Percentiles rank a stretch among this genome's conserved stretches.
Conservation (phyloP, 2,113 vertebrate species). For the Xiphophorus hellerii region DNA sequence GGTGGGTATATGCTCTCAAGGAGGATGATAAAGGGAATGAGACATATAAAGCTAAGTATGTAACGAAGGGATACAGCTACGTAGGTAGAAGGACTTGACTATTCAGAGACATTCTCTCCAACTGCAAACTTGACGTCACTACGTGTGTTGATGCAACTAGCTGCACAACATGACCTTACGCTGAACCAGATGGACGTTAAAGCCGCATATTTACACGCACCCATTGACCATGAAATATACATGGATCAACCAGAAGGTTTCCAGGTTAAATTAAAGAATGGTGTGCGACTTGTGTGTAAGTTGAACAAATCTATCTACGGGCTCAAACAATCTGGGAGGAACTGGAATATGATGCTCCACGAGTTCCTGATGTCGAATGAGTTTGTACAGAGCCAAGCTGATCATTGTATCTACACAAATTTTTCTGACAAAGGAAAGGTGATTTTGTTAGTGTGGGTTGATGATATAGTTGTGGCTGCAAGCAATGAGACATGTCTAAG, state of each 20-base stretch:
- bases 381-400: too few relatives aligned
- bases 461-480: too few relatives aligned
- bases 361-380: too few relatives aligned
- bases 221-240: neutral
- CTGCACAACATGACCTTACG: neutral
- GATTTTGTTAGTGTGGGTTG: too few relatives aligned
- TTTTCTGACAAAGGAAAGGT: too few relatives aligned
- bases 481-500: too few relatives aligned
- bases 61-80: neutral
- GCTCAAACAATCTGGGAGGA: too few relatives aligned
- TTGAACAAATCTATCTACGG: too few relatives aligned
- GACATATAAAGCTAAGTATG: neutral
- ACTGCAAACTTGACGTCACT: neutral
- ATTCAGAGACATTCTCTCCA: neutral
- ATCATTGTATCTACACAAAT: too few relatives aligned
- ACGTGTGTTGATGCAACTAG: neutral
- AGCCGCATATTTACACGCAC: neutral
- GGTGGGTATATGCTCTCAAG: neutral
- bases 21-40: conserved; percentile 1
- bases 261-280: neutral
- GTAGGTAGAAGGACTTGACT: neutral
- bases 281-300: too few relatives aligned
- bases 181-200: neutral
- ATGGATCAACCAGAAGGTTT: neutral
- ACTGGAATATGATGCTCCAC: too few relatives aligned